A percentile compares a stretch with the other conserved stretches of the same genome.
These are phyloP conservation scores for Epinotia bilunana DNA, from an alignment of 2,888 invertebrate species.

Conservation along the genomic window DNA sequence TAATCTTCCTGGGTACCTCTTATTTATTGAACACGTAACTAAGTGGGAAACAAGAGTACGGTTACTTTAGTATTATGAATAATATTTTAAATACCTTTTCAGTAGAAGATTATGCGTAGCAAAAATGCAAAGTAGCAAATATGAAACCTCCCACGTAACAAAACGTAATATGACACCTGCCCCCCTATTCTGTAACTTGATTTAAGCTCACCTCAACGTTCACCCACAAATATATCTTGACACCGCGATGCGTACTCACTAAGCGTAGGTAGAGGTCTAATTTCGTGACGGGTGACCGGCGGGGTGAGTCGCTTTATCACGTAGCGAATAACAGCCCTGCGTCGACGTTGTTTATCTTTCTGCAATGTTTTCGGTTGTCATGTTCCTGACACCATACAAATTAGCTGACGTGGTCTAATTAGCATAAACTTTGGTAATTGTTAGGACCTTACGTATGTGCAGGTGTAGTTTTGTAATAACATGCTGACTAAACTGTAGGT, in stretches of 20 bases:
- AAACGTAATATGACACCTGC: constrained; percentile 27
- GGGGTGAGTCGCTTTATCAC: too few species aligned
- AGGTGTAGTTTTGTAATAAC: constrained; percentile 19
- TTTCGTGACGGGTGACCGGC: too few species aligned
- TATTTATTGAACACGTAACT: too few species aligned
- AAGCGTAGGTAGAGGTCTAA: too few species aligned
- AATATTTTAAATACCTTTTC: constrained; percentile 12
- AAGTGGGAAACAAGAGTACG: too few species aligned
- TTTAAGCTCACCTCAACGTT: too few species aligned
- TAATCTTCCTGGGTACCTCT: too few species aligned
- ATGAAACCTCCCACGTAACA: constrained; percentile 17
- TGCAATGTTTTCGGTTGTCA: constrained; percentile 31
- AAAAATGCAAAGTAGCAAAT: constrained; percentile 8
- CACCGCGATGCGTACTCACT: too few species aligned
- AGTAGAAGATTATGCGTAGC: constrained; percentile 1
- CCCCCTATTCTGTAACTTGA: too few species aligned
- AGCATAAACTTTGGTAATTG: constrained; percentile 33
- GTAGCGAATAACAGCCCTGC: too few species aligned
- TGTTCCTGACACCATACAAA: constrained; percentile 39
- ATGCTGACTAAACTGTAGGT: constrained; percentile 1
- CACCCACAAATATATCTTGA: too few species aligned
- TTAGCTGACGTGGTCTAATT: constrained; percentile 41
- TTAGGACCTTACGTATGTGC: constrained; percentile 34
- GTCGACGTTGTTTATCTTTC: too few species aligned
- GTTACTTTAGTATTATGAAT: neutral